phyloP scores from a whole-genome alignment of 2,797 vertebrate genomes.

The Characodon lateralis region DNA sequence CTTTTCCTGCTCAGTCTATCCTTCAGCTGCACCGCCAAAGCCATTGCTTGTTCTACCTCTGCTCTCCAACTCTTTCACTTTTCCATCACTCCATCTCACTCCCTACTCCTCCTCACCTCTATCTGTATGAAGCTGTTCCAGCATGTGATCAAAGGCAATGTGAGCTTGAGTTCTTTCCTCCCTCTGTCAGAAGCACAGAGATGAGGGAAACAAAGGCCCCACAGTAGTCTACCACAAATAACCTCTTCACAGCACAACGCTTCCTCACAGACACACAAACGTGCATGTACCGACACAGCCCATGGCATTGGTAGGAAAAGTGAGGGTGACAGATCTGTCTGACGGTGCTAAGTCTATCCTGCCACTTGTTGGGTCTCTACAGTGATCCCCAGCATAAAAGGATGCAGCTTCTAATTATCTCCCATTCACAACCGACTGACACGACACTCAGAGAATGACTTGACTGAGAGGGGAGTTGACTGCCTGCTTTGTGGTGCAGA shows the following conservation, averaged over 20 bases:
- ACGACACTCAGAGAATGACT: conserved; percentile 50
- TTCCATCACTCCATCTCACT: conserved; percentile 53
- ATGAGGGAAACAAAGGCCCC: conserved; percentile 71
- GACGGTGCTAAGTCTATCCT: conserved; percentile 46
- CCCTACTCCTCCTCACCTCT: conserved; percentile 49
- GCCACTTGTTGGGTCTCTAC: conserved; percentile 68
- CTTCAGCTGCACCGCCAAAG: conserved; percentile 35
- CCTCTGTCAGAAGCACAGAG: conserved; percentile 70
- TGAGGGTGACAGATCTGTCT: conserved; percentile 49
- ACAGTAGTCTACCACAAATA: conserved; percentile 78
- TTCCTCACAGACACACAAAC: conserved; percentile 48
- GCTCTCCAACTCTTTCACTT: conserved; percentile 56
- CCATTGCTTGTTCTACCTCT: conserved; percentile 50
- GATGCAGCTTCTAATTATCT: conserved; percentile 73
- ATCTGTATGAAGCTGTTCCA: conserved; percentile 71
- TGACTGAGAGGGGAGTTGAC: conserved; percentile 57
- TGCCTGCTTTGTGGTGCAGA: conserved; percentile 58
- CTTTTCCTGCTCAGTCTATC: conserved; percentile 17
- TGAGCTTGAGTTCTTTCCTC: conserved; percentile 68
- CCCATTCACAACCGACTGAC: conserved; percentile 61
- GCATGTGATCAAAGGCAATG: conserved; percentile 74
- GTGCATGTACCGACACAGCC: conserved; percentile 41
- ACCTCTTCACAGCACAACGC: conserved; percentile 61
- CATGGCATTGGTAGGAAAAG: conserved; percentile 47
- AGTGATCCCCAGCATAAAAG: conserved; percentile 63